Percentiles rank a stretch among this genome's conserved stretches.
These are phyloP conservation scores for Sebastes oblongus DNA, from an alignment of 2,797 vertebrate genomes.

Conservation along the genomic window DNA sequence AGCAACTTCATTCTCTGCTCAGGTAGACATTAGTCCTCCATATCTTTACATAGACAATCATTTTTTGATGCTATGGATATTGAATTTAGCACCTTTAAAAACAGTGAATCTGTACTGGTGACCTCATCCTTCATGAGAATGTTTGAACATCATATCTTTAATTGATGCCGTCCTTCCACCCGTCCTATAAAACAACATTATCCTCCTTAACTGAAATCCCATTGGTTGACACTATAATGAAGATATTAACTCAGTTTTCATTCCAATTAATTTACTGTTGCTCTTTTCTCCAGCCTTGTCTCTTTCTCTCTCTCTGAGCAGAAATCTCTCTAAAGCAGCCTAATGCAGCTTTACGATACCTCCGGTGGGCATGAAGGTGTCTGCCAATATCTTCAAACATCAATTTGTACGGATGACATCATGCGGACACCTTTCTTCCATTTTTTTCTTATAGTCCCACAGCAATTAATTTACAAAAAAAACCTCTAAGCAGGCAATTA, in stretches of 20 bases:
- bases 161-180: too few species aligned
- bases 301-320: background rate
- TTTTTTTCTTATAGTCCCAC: slow-evolving; percentile 7
- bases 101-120: too few species aligned
- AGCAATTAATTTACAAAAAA: slow-evolving; percentile 58
- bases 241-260: background rate
- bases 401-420: slow-evolving; percentile 29
- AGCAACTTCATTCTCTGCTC: too few species aligned
- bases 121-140: background rate
- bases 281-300: background rate
- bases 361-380: background rate
- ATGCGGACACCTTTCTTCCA: background rate
- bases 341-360: background rate
- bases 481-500: slow-evolving; percentile 60
- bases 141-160: background rate
- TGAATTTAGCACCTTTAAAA: background rate
- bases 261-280: background rate
- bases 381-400: slow-evolving; percentile 26
- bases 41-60: too few species aligned
- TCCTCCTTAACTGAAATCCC: background rate
- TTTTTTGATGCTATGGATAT: too few species aligned
- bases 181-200: background rate
- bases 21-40: too few species aligned
- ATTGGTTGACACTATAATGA: background rate
- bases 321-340: background rate